A percentile compares a stretch with the other conserved stretches of the same genome.
phyloP scores from a whole-genome alignment of 2,888 invertebrate species.

The Folsomia manolachei region DNA sequence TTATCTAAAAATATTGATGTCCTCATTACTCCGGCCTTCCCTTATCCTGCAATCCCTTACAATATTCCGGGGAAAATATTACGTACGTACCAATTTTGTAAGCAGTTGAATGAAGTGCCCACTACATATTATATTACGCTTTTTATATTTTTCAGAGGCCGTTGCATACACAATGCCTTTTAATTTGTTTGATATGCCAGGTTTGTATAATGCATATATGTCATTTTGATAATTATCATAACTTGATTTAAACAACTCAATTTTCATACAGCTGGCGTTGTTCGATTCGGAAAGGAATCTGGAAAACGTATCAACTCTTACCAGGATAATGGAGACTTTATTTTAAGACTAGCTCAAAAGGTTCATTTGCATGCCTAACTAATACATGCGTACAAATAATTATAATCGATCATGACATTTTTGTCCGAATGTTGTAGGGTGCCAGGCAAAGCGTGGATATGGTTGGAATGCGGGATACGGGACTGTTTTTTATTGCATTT shows the following conservation, averaged over 20 bases:
- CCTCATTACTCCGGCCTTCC: conserved; percentile 53
- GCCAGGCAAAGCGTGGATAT: background rate
- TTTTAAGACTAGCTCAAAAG: conserved; percentile 26
- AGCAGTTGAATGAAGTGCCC: background rate
- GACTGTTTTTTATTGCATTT: too few relatives aligned
- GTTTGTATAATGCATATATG: background rate
- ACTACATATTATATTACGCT: conserved; percentile 3
- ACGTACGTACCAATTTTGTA: conserved; percentile 21
- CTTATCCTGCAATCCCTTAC: conserved; percentile 47
- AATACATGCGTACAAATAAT: background rate
- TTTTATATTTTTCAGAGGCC: conserved; percentile 31
- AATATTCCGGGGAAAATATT: conserved; percentile 32
- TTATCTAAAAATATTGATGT: conserved; percentile 51
- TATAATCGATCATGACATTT: background rate
- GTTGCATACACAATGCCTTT: conserved; percentile 33
- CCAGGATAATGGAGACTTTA: conserved; percentile 26
- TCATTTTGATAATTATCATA: background rate
- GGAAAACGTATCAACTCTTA: conserved; percentile 27
- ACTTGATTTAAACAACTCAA: background rate
- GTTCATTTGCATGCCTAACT: conserved; percentile 1
- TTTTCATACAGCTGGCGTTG: conserved; percentile 21
- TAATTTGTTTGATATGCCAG: conserved; percentile 37
- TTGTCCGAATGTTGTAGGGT: conserved; percentile 1
- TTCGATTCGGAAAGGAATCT: conserved; percentile 29
- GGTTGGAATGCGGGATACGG: too few relatives aligned